Base-by-base conservation (phyloP, 2,113 vertebrate species). In the Aptenodytes patagonicus region DNA sequence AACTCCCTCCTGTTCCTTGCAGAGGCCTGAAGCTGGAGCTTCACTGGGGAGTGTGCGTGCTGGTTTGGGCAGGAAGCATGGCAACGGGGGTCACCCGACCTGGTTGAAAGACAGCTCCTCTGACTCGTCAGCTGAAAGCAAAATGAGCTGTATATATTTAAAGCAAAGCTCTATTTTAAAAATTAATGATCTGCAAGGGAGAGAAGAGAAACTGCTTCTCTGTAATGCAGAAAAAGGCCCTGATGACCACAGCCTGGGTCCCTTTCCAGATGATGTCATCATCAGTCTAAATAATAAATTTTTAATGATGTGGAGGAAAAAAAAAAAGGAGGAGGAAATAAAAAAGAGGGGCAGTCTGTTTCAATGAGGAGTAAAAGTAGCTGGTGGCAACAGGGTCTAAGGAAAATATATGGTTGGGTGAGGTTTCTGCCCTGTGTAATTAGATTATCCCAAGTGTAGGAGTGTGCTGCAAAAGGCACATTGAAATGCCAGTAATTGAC, bases 121-220 rank as follows among this genome's bases (percentile, higher is more conserved):
- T 97, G 97, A 97, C 96, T 98, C 97, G 87, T 96, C 93, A 95
- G 89, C 88, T 97, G 95, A 95, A 97, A 97, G 97, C 96, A 95
- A 81, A 96, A 88, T 65, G 91, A 96, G 95, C 91, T 96, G 91
- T 77, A 96, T 96, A 44, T 98, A 98, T 98, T 98, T 98, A 98
- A 98, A 98, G 97, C 93, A 96, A 96, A 80, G 80, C 91, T 95
- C 98, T 90, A 95, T 94, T 97, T 98, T 89, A 98, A 98, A 98
- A 98, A 98, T 98, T 98, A 98, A 98, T 98, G 97, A 97, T 92
- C 89, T 98, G 97, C 97, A 97, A 96, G 86, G 68, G 97, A 98
- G 97, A 98, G 95, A 97, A 79, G 83, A 97, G 95, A 98, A 93
- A 96, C 96, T 83, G 94, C 92, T 93, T 96, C 82, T 95, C 97